Evolutionary conservation across 2,888 invertebrate species (phyloP).

Genomic region (Strigamia crassipes): DNA sequence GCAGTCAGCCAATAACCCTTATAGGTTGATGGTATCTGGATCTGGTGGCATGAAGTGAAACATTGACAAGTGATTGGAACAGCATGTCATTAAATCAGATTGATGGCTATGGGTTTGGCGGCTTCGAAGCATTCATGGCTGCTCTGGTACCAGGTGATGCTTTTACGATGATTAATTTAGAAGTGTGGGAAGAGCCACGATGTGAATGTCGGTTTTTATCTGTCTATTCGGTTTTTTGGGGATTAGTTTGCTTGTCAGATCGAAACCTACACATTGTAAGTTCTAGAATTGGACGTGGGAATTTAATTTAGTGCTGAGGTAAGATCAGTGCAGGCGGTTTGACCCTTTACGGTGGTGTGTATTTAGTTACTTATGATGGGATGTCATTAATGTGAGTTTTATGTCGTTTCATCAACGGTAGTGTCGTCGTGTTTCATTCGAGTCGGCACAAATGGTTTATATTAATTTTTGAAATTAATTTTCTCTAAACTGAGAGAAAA

Average conservation of each 20-base stretch:
- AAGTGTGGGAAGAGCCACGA: neutral
- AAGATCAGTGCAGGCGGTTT: neutral
- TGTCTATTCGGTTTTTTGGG: neutral
- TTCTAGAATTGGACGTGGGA: neutral
- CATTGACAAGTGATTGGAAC: conserved; percentile 26
- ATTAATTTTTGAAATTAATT: conserved; percentile 19
- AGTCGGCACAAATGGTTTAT: neutral
- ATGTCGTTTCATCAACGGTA: neutral
- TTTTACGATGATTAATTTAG: conserved; percentile 39
- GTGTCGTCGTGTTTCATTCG: neutral
- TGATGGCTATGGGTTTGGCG: conserved; percentile 21
- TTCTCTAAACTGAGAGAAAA: neutral
- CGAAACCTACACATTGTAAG: neutral
- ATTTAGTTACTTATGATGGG: neutral
- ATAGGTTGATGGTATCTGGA: neutral
- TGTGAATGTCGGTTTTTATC: conserved; percentile 2
- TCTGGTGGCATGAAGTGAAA: neutral
- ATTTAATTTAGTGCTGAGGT: neutral
- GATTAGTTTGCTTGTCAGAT: neutral
- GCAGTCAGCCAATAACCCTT: no score
- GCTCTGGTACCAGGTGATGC: conserved; percentile 3
- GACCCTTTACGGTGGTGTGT: neutral
- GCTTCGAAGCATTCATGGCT: conserved; percentile 11
- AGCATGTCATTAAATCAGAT: conserved; percentile 25
- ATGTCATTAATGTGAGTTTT: neutral